These are phyloP conservation scores for Indicator maculatus DNA, from an alignment of 2,113 vertebrate genomes.

Conservation along the genomic window DNA sequence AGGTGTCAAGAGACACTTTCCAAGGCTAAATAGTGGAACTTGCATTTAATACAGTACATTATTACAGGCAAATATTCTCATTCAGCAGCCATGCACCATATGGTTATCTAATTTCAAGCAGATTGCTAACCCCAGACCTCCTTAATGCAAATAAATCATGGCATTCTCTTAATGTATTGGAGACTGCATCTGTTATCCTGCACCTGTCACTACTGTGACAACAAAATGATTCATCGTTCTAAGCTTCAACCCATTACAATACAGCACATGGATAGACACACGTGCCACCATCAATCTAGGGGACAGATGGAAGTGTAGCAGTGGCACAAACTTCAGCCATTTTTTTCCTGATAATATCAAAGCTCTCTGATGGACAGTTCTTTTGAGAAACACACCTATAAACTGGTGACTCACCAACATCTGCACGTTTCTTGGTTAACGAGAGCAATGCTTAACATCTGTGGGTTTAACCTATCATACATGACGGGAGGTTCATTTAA, in stretches of 20 bases:
- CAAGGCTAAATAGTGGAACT: slow-evolving; percentile 57
- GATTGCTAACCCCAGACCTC: slow-evolving; percentile 65
- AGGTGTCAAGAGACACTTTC: slow-evolving; percentile 50
- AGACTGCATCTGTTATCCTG: slow-evolving; percentile 54
- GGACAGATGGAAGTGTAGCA: slow-evolving; percentile 46
- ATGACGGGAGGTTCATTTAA: not conserved
- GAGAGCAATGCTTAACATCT: not conserved
- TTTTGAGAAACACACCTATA: not conserved
- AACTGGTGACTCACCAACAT: not conserved
- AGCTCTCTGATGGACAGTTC: not conserved
- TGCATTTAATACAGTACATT: slow-evolving; percentile 58
- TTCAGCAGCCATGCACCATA: slow-evolving; percentile 65
- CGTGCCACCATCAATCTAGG: not conserved
- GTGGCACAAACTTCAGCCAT: not conserved
- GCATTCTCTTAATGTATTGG: slow-evolving; percentile 52
- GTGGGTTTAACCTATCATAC: not conserved
- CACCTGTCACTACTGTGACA: slow-evolving; percentile 56
- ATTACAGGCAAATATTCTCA: slow-evolving; percentile 55
- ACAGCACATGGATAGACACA: slow-evolving; percentile 25
- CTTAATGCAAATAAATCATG: slow-evolving; percentile 67
- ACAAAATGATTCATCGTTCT: slow-evolving; percentile 62
- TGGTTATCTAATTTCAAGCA: slow-evolving; percentile 63
- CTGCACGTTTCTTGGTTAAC: not conserved
- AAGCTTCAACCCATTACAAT: slow-evolving; percentile 25
- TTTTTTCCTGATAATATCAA: not conserved